Percentiles rank a stretch among this genome's conserved stretches.
These are phyloP conservation scores for Paralvinella palmiformis DNA, from an alignment of 1,140 invertebrate species.

Conservation along the genomic window DNA sequence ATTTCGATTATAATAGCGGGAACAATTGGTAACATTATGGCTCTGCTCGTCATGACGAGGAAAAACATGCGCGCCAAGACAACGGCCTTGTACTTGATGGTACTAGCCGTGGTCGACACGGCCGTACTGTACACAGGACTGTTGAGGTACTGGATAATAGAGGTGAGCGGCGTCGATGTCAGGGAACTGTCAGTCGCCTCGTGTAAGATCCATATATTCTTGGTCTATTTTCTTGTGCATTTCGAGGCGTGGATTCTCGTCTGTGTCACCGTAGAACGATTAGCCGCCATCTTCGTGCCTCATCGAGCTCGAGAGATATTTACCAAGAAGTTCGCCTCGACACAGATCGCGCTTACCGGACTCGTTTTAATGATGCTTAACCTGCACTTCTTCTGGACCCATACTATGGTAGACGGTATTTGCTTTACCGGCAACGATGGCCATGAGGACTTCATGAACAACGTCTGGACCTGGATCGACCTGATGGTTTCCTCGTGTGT, in stretches of 20 bases:
- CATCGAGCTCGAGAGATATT: not conserved
- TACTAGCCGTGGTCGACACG: conserved; percentile 44
- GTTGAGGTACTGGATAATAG: conserved; percentile 41
- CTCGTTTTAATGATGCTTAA: not conserved
- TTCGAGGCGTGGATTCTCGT: not conserved
- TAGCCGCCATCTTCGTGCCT: conserved; percentile 11
- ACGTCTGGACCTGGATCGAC: not conserved
- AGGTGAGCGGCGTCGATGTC: conserved; percentile 19
- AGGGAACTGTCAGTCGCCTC: not conserved
- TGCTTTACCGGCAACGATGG: not conserved
- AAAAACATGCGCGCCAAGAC: conserved; percentile 37
- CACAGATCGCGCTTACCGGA: not conserved
- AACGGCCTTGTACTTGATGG: conserved; percentile 42
- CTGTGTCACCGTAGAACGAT: not conserved
- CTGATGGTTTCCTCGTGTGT: too few relatives aligned
- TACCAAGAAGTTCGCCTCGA: not conserved
- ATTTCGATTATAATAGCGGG: conserved; percentile 35
- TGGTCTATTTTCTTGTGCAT: not conserved
- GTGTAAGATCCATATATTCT: not conserved
- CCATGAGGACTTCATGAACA: not conserved
- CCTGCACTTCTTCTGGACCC: not conserved
- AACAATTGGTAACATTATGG: conserved; percentile 37
- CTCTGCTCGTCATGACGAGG: conserved; percentile 33
- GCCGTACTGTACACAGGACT: conserved; percentile 38
- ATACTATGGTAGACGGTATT: not conserved